phyloP scores from a whole-genome alignment of 2,113 vertebrate species.

The Cephalopterus ornatus region DNA sequence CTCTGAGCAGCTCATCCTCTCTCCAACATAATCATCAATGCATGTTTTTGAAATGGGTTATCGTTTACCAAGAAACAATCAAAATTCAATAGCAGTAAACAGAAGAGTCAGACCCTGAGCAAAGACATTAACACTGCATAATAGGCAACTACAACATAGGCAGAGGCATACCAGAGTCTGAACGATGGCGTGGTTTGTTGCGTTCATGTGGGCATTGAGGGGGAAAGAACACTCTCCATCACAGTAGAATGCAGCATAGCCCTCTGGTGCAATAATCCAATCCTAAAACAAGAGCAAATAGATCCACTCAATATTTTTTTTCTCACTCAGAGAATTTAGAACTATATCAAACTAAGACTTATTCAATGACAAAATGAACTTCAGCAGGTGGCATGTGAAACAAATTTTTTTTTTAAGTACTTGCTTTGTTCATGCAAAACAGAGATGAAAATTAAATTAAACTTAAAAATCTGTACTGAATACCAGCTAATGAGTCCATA shows the following conservation, averaged over 20 bases:
- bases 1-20: neutral
- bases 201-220: conserved; percentile 98
- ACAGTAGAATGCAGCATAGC: conserved; percentile 97
- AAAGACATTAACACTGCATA: neutral
- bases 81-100: neutral
- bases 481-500: neutral
- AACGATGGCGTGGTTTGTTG: conserved; percentile 98
- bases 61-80: neutral
- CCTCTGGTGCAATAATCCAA: conserved; percentile 98
- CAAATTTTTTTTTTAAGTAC: neutral
- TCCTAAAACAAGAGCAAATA: conserved; percentile 76
- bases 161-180: conserved; percentile 89
- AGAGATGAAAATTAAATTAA: neutral
- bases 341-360: neutral
- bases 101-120: neutral
- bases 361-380: neutral
- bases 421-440: neutral
- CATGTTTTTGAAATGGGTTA: neutral
- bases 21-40: neutral
- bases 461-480: neutral
- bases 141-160: neutral
- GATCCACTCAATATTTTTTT: neutral
- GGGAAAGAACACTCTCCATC: conserved; percentile 98
- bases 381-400: neutral
- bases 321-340: neutral